Conservation (phyloP, 2,888 invertebrate species). For the Chironomus tentans region DNA sequence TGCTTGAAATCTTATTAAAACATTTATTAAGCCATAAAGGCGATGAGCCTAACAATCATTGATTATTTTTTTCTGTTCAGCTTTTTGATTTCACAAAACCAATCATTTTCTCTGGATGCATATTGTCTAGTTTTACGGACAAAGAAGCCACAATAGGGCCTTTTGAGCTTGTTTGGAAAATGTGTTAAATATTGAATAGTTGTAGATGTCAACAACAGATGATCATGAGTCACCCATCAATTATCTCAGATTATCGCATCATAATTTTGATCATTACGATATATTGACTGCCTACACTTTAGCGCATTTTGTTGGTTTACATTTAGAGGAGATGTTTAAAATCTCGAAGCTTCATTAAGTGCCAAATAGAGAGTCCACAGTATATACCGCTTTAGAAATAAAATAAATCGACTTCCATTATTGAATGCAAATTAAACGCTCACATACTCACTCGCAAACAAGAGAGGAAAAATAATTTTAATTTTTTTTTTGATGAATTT, state of each 20-base stretch:
- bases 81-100: too few species aligned
- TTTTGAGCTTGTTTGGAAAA: too few species aligned
- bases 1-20: too few species aligned
- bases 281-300: neutral
- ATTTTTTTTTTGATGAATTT: neutral
- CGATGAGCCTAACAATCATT: too few species aligned
- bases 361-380: neutral
- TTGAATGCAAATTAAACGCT: slow-evolving; percentile 1
- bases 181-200: too few species aligned
- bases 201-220: neutral
- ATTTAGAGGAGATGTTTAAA: neutral
- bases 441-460: neutral
- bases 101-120: too few species aligned
- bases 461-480: neutral
- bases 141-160: too few species aligned
- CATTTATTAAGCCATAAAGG: too few species aligned
- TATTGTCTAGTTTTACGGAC: too few species aligned
- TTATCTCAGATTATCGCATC: neutral
- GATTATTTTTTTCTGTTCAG: too few species aligned
- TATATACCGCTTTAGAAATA: neutral
- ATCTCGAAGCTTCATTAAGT: neutral
- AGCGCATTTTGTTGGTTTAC: neutral
- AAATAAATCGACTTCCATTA: neutral
- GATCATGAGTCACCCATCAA: neutral
- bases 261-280: neutral